phyloP scores from a whole-genome alignment of 1,140 invertebrate genomes.

The Tetragnatha versicolor region DNA sequence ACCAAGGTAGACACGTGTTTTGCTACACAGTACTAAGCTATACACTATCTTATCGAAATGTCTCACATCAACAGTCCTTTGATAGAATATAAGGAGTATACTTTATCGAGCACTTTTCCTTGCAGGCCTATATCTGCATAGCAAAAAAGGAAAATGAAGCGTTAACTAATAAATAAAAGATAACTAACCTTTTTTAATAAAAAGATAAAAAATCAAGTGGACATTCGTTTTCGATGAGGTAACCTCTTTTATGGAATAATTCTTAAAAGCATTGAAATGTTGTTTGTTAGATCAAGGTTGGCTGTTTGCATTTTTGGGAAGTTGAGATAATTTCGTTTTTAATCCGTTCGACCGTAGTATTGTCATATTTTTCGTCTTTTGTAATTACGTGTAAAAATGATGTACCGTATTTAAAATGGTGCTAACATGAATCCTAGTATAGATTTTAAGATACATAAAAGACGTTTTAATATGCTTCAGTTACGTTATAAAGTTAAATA shows the following conservation, averaged over 20 bases:
- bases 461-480: slow-evolving; percentile 53
- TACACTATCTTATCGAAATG: slow-evolving; percentile 27
- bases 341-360: slow-evolving; percentile 46
- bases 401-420: slow-evolving; percentile 54
- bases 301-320: slow-evolving; percentile 37
- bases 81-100: not conserved
- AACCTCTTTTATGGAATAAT: slow-evolving; percentile 15
- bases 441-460: slow-evolving; percentile 50
- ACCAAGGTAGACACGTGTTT: not conserved
- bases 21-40: not conserved
- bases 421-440: slow-evolving; percentile 53
- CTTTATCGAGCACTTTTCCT: not conserved
- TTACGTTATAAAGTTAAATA: slow-evolving; percentile 52
- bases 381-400: slow-evolving; percentile 48
- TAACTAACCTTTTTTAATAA: slow-evolving; percentile 23
- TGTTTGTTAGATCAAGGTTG: slow-evolving; percentile 13
- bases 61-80: slow-evolving; percentile 45
- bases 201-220: slow-evolving; percentile 22
- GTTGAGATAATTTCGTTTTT: slow-evolving; percentile 40
- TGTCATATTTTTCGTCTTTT: slow-evolving; percentile 54
- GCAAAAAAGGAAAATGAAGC: not conserved
- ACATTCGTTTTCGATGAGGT: slow-evolving; percentile 15
- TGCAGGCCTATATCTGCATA: not conserved
- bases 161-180: slow-evolving; percentile 1
- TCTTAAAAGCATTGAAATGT: slow-evolving; percentile 17